A percentile compares a stretch with the other conserved stretches of the same genome.
phyloP scores from a whole-genome alignment of 2,888 invertebrate genomes.

The Amphiduros pacificus region DNA sequence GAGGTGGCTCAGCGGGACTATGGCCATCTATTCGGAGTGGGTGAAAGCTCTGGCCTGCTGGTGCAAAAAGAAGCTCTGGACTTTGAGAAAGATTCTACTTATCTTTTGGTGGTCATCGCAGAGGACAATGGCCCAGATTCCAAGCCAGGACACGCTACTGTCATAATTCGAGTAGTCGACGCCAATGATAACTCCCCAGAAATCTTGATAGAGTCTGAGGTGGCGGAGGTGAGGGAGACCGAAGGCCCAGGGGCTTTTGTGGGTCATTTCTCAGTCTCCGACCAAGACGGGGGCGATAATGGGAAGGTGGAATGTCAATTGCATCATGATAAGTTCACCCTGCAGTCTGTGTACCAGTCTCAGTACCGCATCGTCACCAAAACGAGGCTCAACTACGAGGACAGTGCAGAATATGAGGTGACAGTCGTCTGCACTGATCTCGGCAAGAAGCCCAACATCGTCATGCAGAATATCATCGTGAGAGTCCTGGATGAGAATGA shows the following conservation, averaged over 20 bases:
- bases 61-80: constrained; percentile 14
- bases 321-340: neutral
- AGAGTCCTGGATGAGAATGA: constrained; percentile 7
- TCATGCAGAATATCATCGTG: neutral
- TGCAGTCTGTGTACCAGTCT: constrained; percentile 3
- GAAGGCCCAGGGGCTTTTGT: constrained; percentile 6
- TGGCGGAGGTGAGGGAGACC: constrained; percentile 13
- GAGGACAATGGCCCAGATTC: constrained; percentile 16
- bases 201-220: constrained; percentile 1
- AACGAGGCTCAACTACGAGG: neutral
- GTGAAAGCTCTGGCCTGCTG: constrained; percentile 7
- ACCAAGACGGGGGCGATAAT: constrained; percentile 23
- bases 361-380: constrained; percentile 4
- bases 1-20: neutral
- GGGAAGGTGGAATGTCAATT: constrained; percentile 16
- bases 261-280: constrained; percentile 18
- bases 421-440: constrained; percentile 10
- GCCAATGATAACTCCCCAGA: constrained; percentile 25
- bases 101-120: constrained; percentile 18
- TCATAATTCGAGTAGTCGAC: constrained; percentile 21
- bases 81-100: constrained; percentile 19
- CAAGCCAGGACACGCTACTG: constrained; percentile 10
- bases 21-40: constrained; percentile 2
- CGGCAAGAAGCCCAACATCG: constrained; percentile 1
- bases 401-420: neutral